Conservation (phyloP, 1,140 invertebrate genomes). For the Pteromalus puparum region DNA sequence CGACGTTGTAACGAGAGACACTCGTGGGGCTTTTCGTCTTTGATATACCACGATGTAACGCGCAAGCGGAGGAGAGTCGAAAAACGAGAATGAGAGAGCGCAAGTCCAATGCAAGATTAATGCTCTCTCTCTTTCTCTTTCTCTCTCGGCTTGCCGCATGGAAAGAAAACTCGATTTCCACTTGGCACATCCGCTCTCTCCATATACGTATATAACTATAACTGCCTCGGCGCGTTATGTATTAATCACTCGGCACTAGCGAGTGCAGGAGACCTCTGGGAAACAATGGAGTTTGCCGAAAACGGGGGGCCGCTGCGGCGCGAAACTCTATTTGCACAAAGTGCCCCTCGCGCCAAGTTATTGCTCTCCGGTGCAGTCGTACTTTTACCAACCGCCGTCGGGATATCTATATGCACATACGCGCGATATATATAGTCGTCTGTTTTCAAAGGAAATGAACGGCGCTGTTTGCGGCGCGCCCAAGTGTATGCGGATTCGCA, state of each 20-base stretch:
- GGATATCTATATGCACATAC: neutral
- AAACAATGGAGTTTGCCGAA: constrained; percentile 36
- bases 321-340: constrained; percentile 39
- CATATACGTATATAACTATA: neutral
- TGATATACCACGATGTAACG: too few relatives aligned
- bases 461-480: neutral
- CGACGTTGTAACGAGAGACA: neutral
- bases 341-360: constrained; percentile 20
- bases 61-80: too few relatives aligned
- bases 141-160: neutral
- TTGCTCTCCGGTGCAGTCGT: neutral
- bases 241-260: constrained; percentile 5
- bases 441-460: constrained; percentile 13
- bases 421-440: too few relatives aligned
- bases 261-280: neutral
- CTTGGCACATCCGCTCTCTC: neutral
- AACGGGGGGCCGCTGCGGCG: neutral
- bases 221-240: neutral
- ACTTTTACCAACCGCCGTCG: neutral
- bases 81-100: too few relatives aligned
- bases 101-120: neutral
- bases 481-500: neutral
- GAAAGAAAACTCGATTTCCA: constrained; percentile 22
- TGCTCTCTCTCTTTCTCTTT: neutral
- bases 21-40: neutral